Evolutionary conservation across 1,140 invertebrate genomes (phyloP), one percentile per base, ranked within the genome.

Genomic region (Phenacoccus solenopsis): DNA sequence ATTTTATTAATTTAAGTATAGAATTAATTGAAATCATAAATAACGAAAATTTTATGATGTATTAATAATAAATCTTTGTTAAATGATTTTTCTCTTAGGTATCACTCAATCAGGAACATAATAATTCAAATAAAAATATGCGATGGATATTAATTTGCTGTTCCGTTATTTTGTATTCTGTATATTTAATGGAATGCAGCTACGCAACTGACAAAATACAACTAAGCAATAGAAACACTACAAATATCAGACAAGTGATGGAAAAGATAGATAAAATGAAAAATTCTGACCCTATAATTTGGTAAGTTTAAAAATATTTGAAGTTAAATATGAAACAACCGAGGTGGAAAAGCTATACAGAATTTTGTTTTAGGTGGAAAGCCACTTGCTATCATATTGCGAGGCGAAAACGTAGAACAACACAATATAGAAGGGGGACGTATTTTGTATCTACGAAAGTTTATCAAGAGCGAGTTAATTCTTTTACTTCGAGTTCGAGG

Each of bases 381-480:
- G 89, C 90, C 16, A 84, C 91, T 59, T 92, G 89, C 75, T 93
- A 93, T 78, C 91, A 94, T 79, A 93, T 93, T 76, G 86, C 91
- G 27, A 78, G 90, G 56, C 81, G 90, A 71, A 90, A 90, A 75
- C 80, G 89, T 35, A 86, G 88, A 76, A 85, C 88, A 73, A 88
- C 86, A 59, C 82, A 90, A 67, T 92, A 92, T 76, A 81, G 89
- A 64, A 91, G 92, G 79, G 90, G 90, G 5, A 89, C 90, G 77
- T 87, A 89, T 61, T 90, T 90, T 75, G 90, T 89, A 0, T 88
- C 87, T 12, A 90, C 88, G 49, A 83, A 91, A 84, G 88, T 91
- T 0, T 93, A 91, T 77, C 92, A 93, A 76, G 90, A 94, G 75
- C 78, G 90, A 70, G 87, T 93, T 16, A 92, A 93, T 78, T 88